Evolutionary conservation across 1,140 invertebrate genomes (phyloP).

Genomic region (Sinonovacula constricta): DNA sequence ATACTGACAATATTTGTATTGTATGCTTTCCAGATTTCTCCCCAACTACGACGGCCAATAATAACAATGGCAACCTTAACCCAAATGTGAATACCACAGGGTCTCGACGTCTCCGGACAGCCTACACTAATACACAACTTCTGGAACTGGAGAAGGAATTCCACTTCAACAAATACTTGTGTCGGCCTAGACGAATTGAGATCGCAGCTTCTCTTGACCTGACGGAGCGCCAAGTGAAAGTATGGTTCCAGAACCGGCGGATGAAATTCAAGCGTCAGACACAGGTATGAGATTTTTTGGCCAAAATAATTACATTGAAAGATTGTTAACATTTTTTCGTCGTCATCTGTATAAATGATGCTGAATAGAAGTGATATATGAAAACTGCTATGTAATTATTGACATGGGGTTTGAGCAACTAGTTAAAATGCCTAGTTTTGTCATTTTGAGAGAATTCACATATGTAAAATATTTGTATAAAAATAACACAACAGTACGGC

Average conservation of each 20-base stretch:
- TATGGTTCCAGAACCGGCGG: conserved; percentile 75
- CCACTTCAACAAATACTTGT: conserved; percentile 88
- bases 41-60: conserved; percentile 29
- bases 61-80: conserved; percentile 21
- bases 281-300: conserved; percentile 53
- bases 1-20: conserved; percentile 45
- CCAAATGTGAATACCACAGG: conserved; percentile 48
- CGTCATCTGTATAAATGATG: too few relatives aligned
- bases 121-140: conserved; percentile 99
- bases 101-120: conserved; percentile 86
- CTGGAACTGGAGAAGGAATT: conserved; percentile 99
- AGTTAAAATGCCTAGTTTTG: too few relatives aligned
- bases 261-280: conserved; percentile 76
- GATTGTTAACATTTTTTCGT: too few relatives aligned
- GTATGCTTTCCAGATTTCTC: conserved; percentile 47
- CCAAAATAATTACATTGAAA: too few relatives aligned
- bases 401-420: too few relatives aligned
- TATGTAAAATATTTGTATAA: too few relatives aligned
- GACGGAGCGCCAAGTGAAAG: conserved; percentile 80
- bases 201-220: conserved; percentile 87
- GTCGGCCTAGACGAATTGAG: conserved; percentile 89
- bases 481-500: too few relatives aligned
- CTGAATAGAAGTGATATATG: too few relatives aligned
- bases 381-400: too few relatives aligned
- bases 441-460: too few relatives aligned